Percentiles rank a stretch among this genome's conserved stretches.
These are phyloP conservation scores for Cossypha polioptera DNA, from an alignment of 2,797 vertebrate genomes.

Conservation along the genomic window DNA sequence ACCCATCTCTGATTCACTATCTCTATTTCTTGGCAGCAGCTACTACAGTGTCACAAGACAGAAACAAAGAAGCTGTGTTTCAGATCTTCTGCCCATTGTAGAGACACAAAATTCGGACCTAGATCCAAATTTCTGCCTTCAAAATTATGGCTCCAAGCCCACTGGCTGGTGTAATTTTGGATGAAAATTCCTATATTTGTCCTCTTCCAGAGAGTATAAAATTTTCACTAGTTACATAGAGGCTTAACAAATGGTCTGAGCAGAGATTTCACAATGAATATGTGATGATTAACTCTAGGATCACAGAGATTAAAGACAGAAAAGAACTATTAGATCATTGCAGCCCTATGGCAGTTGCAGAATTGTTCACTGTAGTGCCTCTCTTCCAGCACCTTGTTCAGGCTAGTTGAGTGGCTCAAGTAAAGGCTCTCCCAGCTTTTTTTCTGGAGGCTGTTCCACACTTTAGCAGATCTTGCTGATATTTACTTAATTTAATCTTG, in stretches of 20 bases:
- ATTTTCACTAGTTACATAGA: not conserved
- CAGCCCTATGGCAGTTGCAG: slow-evolving; percentile 37
- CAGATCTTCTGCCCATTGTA: not conserved
- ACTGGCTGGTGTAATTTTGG: not conserved
- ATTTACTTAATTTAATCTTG: not conserved
- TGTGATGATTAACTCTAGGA: slow-evolving; percentile 56
- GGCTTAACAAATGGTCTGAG: slow-evolving; percentile 38
- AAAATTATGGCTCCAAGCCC: not conserved
- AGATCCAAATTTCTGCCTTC: not conserved
- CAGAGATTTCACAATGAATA: slow-evolving; percentile 52
- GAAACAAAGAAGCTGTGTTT: not conserved
- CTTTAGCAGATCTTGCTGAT: not conserved
- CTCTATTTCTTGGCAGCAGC: not conserved
- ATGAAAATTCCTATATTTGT: not conserved
- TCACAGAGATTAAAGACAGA: slow-evolving; percentile 55
- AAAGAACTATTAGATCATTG: slow-evolving; percentile 52
- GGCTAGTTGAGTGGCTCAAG: slow-evolving; percentile 55
- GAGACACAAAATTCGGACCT: not conserved
- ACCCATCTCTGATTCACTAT: not conserved
- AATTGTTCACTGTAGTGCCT: not conserved
- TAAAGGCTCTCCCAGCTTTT: slow-evolving; percentile 25
- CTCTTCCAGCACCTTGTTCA: slow-evolving; percentile 44
- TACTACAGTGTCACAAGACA: not conserved
- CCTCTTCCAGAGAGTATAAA: not conserved
- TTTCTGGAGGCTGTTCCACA: slow-evolving; percentile 23